A percentile compares a stretch with the other conserved stretches of the same genome.
These are phyloP conservation scores for Hylomyscus alleni DNA, from an alignment of 2,797 vertebrate species.

Conservation along the genomic window DNA sequence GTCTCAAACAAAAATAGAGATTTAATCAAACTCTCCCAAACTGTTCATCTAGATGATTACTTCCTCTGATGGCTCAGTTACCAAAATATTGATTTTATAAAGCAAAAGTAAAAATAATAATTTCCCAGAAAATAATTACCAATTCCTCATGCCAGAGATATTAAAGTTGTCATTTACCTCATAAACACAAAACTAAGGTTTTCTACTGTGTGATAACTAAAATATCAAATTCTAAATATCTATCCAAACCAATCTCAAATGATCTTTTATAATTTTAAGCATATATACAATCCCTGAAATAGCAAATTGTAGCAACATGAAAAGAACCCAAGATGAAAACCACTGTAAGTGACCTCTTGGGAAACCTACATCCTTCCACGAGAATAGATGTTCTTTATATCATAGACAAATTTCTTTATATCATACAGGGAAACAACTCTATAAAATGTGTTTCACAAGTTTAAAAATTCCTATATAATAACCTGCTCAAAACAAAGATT, in stretches of 20 bases:
- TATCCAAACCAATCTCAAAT: conserved; percentile 21
- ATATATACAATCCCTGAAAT: background rate
- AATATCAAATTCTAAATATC: conserved; percentile 13
- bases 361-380: conserved; percentile 5
- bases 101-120: conserved; percentile 9
- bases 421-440: background rate
- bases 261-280: conserved; percentile 48
- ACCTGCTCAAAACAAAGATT: conserved; percentile 67
- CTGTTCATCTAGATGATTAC: background rate
- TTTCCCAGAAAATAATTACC: conserved; percentile 27
- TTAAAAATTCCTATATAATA: conserved; percentile 60
- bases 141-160: conserved; percentile 40
- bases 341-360: background rate
- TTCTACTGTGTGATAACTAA: conserved; percentile 29
- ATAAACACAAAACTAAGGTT: conserved; percentile 5
- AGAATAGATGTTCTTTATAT: conserved; percentile 20
- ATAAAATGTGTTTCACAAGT: background rate
- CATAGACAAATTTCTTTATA: background rate
- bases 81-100: conserved; percentile 26
- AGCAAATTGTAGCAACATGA: background rate
- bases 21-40: background rate
- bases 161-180: conserved; percentile 15
- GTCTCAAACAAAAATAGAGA: background rate
- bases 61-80: background rate
- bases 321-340: background rate